These are phyloP conservation scores for Anthrax anthrax DNA, from an alignment of 2,888 invertebrate genomes.

Conservation along the genomic window DNA sequence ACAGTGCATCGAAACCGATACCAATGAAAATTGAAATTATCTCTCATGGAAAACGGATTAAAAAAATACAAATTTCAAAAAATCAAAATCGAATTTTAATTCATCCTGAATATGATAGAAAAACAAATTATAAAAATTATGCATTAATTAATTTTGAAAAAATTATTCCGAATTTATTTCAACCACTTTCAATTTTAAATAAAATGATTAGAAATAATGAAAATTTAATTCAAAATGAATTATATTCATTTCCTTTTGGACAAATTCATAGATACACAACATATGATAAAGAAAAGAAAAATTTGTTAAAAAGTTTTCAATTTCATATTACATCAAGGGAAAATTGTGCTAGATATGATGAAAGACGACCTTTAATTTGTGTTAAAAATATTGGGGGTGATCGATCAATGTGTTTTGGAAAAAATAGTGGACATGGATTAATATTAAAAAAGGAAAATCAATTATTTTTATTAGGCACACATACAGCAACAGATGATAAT, in stretches of 20 bases:
- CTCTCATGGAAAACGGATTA: not conserved
- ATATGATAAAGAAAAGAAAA: too few species aligned
- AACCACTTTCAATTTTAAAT: not conserved
- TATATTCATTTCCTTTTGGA: not conserved
- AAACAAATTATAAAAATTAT: not conserved
- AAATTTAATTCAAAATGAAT: too few species aligned
- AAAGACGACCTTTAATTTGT: not conserved
- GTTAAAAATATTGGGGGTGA: not conserved
- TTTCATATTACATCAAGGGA: not conserved
- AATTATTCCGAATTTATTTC: not conserved
- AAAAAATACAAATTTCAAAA: not conserved
- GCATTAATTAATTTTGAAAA: not conserved
- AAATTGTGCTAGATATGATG: not conserved
- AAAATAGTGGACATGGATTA: not conserved
- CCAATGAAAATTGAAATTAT: not conserved
- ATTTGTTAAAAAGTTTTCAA: too few species aligned
- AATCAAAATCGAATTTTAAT: not conserved
- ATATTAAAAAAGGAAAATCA: not conserved
- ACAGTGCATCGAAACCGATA: too few species aligned
- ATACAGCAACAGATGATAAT: not conserved
- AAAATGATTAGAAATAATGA: too few species aligned
- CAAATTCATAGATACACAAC: not conserved
- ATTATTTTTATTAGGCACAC: not conserved
- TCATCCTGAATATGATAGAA: not conserved
- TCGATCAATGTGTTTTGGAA: not conserved